phyloP scores from a whole-genome alignment of 2,888 invertebrate genomes.

The Yponomeuta evonymella region DNA sequence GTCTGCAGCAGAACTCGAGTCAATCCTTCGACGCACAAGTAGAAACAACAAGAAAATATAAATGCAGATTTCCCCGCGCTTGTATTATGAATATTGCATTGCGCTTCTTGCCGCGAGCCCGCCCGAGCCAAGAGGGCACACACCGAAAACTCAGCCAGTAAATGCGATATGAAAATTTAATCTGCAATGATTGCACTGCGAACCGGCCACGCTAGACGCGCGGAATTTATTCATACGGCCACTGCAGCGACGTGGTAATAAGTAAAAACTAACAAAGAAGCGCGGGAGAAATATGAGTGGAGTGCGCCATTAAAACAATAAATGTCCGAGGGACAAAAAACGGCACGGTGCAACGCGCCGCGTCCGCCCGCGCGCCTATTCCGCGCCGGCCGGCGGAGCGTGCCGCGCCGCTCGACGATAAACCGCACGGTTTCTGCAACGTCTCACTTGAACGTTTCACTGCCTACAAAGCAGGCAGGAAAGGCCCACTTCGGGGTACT shows the following conservation, averaged over 20 bases:
- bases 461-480: not conserved
- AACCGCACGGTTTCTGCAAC: not conserved
- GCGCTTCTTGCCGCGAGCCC: constrained; percentile 20
- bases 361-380: constrained; percentile 16
- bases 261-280: constrained; percentile 55
- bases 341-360: constrained; percentile 23
- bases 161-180: constrained; percentile 56
- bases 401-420: not conserved
- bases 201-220: constrained; percentile 24
- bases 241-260: constrained; percentile 47
- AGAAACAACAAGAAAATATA: constrained; percentile 22
- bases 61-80: constrained; percentile 24
- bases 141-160: constrained; percentile 35
- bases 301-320: constrained; percentile 54
- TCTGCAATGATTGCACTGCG: constrained; percentile 45
- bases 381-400: not conserved
- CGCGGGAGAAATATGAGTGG: constrained; percentile 48
- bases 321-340: constrained; percentile 40
- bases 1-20: not conserved
- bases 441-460: not conserved
- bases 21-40: constrained; percentile 6
- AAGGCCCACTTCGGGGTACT: not conserved
- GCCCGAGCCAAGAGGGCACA: constrained; percentile 19
- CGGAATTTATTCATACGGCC: constrained; percentile 54
- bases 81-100: constrained; percentile 50